A percentile compares a stretch with the other conserved stretches of the same genome.
Conservation (phyloP, 2,797 vertebrate species). For the Champsocephalus esox region DNA sequence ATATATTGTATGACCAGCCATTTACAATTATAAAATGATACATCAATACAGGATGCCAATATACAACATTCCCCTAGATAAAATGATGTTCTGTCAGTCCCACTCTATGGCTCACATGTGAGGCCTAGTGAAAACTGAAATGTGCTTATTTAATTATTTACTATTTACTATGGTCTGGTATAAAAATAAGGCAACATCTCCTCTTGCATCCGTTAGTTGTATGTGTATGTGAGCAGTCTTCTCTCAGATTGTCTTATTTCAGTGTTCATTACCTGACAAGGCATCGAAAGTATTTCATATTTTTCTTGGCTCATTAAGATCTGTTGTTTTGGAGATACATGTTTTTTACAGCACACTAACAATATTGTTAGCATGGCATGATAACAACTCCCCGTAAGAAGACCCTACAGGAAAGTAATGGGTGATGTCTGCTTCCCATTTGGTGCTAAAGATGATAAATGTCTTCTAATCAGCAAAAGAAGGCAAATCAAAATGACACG, state of each 20-base stretch:
- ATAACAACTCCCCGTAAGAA: constrained; percentile 33
- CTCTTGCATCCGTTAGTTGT: not conserved
- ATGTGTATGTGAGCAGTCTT: not conserved
- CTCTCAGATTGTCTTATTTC: not conserved
- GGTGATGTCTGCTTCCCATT: constrained; percentile 63
- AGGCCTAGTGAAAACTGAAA: not conserved
- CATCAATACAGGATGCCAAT: not conserved
- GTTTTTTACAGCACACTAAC: not conserved
- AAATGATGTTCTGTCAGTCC: not conserved
- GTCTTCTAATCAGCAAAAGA: constrained; percentile 69
- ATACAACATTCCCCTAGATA: not conserved
- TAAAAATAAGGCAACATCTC: too few relatives aligned
- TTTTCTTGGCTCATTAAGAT: constrained; percentile 6
- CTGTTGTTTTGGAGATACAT: not conserved
- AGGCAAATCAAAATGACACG: constrained; percentile 59
- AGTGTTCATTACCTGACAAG: not conserved
- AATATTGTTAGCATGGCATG: constrained; percentile 37
- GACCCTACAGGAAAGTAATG: constrained; percentile 29
- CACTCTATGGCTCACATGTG: too few relatives aligned
- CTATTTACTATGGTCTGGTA: too few relatives aligned
- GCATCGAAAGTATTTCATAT: not conserved
- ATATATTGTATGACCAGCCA: not conserved
- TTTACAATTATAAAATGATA: not conserved
- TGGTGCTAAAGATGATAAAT: constrained; percentile 60
- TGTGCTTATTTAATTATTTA: not conserved